Evolutionary conservation across 2,888 invertebrate species (phyloP).

Genomic region (Teinopalpus imperialis): DNA sequence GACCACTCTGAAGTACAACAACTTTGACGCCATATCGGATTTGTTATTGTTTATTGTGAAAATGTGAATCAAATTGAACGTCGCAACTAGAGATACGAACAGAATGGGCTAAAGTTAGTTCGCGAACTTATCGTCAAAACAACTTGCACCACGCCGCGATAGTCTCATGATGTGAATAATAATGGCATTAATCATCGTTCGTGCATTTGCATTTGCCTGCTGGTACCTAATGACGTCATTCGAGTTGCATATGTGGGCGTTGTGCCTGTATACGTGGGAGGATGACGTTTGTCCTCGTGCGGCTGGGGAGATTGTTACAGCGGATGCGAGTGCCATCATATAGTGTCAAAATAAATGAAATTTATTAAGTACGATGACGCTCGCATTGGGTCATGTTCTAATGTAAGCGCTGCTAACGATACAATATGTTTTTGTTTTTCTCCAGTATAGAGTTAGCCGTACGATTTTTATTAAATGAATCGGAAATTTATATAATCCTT

Average conservation of each 20-base stretch:
- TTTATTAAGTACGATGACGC: slow-evolving; percentile 19
- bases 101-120: slow-evolving; percentile 10
- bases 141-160: slow-evolving; percentile 16
- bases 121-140: slow-evolving; percentile 18
- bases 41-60: slow-evolving; percentile 8
- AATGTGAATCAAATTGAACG: slow-evolving; percentile 18
- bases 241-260: slow-evolving; percentile 32
- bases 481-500: too few species aligned
- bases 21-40: too few species aligned
- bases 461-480: too few species aligned
- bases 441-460: too few species aligned
- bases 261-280: slow-evolving; percentile 39
- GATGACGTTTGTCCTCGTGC: slow-evolving; percentile 37
- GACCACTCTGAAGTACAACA: too few species aligned
- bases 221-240: slow-evolving; percentile 41
- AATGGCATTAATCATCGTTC: slow-evolving; percentile 33
- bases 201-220: slow-evolving; percentile 29
- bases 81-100: slow-evolving; percentile 9
- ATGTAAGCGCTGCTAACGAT: too few species aligned
- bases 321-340: slow-evolving; percentile 22
- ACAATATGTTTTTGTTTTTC: too few species aligned
- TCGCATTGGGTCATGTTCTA: too few species aligned
- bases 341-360: slow-evolving; percentile 23
- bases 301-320: slow-evolving; percentile 3
- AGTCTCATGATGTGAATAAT: slow-evolving; percentile 32